These are phyloP conservation scores for Galaxias olidus DNA, from an alignment of 2,797 vertebrate genomes.

Conservation along the genomic window DNA sequence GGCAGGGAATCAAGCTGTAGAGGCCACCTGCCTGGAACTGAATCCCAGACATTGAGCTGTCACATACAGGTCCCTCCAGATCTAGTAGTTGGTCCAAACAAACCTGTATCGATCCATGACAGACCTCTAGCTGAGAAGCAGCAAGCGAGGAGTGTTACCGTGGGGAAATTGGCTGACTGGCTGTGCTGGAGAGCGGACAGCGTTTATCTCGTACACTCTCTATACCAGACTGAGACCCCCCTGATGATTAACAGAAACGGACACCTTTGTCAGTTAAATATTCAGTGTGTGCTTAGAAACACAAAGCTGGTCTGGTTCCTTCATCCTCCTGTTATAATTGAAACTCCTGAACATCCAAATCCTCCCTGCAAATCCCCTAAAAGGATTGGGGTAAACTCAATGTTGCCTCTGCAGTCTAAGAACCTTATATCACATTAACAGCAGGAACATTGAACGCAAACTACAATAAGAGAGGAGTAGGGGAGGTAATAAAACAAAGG, in stretches of 20 bases:
- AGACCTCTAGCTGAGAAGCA: neutral
- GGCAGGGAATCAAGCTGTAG: neutral
- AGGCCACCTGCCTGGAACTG: neutral
- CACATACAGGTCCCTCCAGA: neutral
- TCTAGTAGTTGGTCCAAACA: too few species aligned
- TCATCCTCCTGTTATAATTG: constrained; percentile 1
- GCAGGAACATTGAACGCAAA: neutral
- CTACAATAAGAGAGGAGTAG: neutral
- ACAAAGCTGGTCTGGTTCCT: too few species aligned
- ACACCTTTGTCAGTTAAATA: neutral
- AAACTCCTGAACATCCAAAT: neutral
- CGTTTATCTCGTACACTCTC: neutral
- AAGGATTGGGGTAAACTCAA: neutral
- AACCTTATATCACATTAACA: neutral
- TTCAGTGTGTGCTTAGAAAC: neutral
- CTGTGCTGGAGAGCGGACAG: too few species aligned
- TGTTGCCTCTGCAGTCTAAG: neutral
- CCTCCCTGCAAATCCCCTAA: neutral
- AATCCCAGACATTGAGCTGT: constrained; percentile 2
- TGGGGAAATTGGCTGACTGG: neutral
- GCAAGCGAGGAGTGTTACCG: neutral
- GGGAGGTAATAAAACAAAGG: neutral
- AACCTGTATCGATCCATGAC: neutral
- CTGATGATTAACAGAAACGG: neutral
- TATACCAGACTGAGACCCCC: neutral